phyloP scores from a whole-genome alignment of 2,888 invertebrate genomes.

The Cryptocephalus primarius region DNA sequence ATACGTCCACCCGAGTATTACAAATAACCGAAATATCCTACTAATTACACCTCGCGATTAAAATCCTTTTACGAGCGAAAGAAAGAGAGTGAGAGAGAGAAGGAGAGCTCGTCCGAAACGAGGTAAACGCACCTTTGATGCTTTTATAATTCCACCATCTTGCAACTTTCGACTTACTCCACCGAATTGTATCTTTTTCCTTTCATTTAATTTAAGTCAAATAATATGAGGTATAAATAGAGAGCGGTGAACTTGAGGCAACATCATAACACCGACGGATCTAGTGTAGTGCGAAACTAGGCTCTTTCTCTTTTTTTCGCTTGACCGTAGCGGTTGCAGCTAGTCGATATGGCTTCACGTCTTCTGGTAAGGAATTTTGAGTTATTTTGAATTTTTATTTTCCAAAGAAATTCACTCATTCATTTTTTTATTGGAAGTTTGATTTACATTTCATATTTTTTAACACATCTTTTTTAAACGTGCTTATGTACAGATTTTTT shows the following conservation, averaged over 20 bases:
- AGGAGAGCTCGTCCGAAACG: slow-evolving; percentile 2
- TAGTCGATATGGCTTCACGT: slow-evolving; percentile 21
- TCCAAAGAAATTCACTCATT: too few relatives aligned
- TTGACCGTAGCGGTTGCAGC: slow-evolving; percentile 16
- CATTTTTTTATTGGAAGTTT: too few relatives aligned
- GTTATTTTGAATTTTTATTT: too few relatives aligned
- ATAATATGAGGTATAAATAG: slow-evolving; percentile 27
- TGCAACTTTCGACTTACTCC: neutral
- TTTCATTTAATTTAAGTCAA: slow-evolving; percentile 15
- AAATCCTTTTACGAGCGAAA: too few relatives aligned
- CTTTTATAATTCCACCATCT: slow-evolving; percentile 22
- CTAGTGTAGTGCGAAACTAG: slow-evolving; percentile 26
- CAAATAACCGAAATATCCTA: too few relatives aligned
- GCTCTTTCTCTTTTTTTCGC: slow-evolving; percentile 7
- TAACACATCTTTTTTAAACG: too few relatives aligned
- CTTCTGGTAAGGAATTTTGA: slow-evolving; percentile 16
- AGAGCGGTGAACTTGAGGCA: slow-evolving; percentile 17
- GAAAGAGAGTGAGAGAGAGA: too few relatives aligned
- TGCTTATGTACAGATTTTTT: too few relatives aligned
- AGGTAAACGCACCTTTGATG: slow-evolving; percentile 20
- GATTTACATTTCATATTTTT: too few relatives aligned
- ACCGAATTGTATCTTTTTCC: slow-evolving; percentile 18
- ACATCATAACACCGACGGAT: slow-evolving; percentile 24
- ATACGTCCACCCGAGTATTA: too few relatives aligned
- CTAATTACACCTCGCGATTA: too few relatives aligned